These are phyloP conservation scores for Clanis bilineata DNA, from an alignment of 2,888 invertebrate species.

Conservation along the genomic window DNA sequence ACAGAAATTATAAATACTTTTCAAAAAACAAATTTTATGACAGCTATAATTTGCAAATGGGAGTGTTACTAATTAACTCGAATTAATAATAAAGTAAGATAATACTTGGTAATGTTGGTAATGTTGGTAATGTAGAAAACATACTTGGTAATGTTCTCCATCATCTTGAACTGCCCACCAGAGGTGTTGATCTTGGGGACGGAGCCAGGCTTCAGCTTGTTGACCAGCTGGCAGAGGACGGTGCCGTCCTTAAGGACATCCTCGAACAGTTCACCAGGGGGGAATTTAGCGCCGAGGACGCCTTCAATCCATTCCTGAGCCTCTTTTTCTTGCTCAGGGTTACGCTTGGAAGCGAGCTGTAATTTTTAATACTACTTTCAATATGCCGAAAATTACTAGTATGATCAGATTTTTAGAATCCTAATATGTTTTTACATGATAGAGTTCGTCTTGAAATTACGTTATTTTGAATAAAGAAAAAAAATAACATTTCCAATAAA, in stretches of 20 bases:
- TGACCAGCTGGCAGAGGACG: conserved; percentile 96
- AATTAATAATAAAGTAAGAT: not conserved
- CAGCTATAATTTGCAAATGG: not conserved
- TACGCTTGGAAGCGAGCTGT: conserved; percentile 92
- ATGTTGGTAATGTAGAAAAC: conserved; percentile 34
- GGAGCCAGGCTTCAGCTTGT: conserved; percentile 94
- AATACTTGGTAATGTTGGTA: not conserved
- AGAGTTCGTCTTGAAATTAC: too few relatives aligned
- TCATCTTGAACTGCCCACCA: conserved; percentile 99
- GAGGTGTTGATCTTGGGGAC: conserved; percentile 95
- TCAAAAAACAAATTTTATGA: too few relatives aligned
- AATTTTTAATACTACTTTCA: not conserved
- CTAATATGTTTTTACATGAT: too few relatives aligned
- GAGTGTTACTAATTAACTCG: not conserved
- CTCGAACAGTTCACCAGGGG: conserved; percentile 90
- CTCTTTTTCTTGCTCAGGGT: conserved; percentile 91
- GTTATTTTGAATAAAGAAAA: too few relatives aligned
- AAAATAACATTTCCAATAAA: too few relatives aligned
- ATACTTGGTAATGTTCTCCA: conserved; percentile 99
- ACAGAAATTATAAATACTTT: not conserved
- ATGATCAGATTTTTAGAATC: too few relatives aligned
- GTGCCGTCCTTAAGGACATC: conserved; percentile 96
- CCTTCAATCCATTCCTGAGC: conserved; percentile 96
- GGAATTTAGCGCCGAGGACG: conserved; percentile 93
- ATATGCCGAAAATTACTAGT: not conserved